A percentile compares a stretch with the other conserved stretches of the same genome.
phyloP scores from a whole-genome alignment of 2,113 vertebrate genomes.

The Chloroceryle aenea region DNA sequence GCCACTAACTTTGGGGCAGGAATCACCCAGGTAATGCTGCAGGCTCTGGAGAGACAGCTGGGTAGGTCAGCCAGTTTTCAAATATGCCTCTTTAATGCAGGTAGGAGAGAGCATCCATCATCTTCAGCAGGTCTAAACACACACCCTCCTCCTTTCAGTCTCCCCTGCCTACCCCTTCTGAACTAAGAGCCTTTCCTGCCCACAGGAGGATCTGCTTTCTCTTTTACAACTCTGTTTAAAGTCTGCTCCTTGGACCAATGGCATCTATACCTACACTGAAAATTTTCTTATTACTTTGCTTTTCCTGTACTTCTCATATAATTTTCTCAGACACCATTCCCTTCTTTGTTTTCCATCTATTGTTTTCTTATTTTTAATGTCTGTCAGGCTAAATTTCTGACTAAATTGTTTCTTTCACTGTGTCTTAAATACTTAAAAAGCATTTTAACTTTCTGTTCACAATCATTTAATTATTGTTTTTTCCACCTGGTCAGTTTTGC shows the following conservation, averaged over 20 bases:
- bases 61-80: not conserved
- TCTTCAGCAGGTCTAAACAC: not conserved
- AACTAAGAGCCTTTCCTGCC: not conserved
- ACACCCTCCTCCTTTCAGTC: not conserved
- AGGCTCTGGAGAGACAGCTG: not conserved
- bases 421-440: not conserved
- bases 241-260: not conserved
- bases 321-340: not conserved
- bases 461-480: not conserved
- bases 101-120: not conserved
- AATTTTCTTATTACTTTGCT: not conserved
- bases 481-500: not conserved
- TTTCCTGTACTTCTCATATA: not conserved
- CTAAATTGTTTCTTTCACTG: not conserved
- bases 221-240: not conserved
- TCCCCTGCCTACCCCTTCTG: not conserved
- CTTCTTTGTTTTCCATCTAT: not conserved
- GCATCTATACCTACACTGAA: not conserved
- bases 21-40: not conserved
- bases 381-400: not conserved
- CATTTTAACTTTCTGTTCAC: not conserved
- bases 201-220: not conserved
- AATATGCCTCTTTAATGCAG: not conserved
- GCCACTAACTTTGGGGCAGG: not conserved
- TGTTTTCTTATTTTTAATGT: not conserved